These are phyloP conservation scores for Trematomus loennbergii DNA, from an alignment of 2,113 vertebrate species.

Conservation along the genomic window DNA sequence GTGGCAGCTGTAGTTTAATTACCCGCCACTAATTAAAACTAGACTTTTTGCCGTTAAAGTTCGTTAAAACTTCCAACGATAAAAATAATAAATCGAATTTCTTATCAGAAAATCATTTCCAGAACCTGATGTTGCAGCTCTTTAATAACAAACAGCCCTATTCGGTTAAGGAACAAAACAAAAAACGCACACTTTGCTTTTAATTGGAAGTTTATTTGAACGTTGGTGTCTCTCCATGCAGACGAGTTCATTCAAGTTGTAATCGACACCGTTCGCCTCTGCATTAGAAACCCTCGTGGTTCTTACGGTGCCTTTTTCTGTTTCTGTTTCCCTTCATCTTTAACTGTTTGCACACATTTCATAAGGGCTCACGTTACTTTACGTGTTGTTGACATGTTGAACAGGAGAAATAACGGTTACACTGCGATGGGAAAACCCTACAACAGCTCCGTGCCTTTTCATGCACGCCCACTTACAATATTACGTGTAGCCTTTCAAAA, in stretches of 20 bases:
- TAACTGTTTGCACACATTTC: slow-evolving; percentile 39
- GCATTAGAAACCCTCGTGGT: slow-evolving; percentile 33
- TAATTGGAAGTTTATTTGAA: neutral
- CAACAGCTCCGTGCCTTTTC: slow-evolving; percentile 20
- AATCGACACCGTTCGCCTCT: neutral
- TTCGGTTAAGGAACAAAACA: neutral
- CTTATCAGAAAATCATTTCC: slow-evolving; percentile 22
- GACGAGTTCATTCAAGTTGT: slow-evolving; percentile 10
- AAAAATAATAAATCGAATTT: neutral
- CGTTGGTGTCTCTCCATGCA: slow-evolving; percentile 14
- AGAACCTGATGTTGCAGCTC: slow-evolving; percentile 19
- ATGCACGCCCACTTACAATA: no score
- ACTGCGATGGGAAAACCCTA: neutral
- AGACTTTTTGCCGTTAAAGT: neutral
- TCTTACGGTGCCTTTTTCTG: slow-evolving; percentile 28
- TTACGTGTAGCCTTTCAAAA: no score
- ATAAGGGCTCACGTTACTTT: slow-evolving; percentile 16
- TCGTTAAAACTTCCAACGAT: neutral
- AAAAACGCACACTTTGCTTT: no score
- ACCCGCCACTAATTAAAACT: no score
- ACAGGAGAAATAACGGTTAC: neutral
- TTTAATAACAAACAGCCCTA: neutral
- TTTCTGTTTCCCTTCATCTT: slow-evolving; percentile 51
- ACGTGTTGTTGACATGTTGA: neutral
- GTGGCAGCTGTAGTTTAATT: neutral